A percentile compares a stretch with the other conserved stretches of the same genome.
These are phyloP conservation scores for Drosophila novamexicana DNA, from an alignment of 1,140 invertebrate genomes.

Conservation along the genomic window DNA sequence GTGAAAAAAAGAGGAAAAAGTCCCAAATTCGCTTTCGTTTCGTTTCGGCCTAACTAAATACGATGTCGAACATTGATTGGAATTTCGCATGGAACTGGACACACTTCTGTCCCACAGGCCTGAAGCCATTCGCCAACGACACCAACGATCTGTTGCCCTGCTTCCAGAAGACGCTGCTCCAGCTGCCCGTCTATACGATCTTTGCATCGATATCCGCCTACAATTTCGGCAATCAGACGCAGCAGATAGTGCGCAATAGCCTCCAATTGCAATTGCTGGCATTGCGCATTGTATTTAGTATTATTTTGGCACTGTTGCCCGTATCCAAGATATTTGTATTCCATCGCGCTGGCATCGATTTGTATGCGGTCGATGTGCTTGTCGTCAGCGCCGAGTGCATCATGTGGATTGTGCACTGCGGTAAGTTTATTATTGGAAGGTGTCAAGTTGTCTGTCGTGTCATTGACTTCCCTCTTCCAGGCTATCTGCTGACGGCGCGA, in stretches of 20 bases:
- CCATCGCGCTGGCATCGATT: constrained; percentile 84
- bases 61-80: constrained; percentile 60
- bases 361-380: constrained; percentile 89
- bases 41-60: background rate
- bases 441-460: too few relatives aligned
- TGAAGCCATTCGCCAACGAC: constrained; percentile 88
- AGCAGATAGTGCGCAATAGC: constrained; percentile 86
- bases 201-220: constrained; percentile 91
- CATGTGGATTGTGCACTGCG: constrained; percentile 92
- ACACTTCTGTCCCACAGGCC: constrained; percentile 88
- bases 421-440: constrained; percentile 46
- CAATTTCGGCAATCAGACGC: constrained; percentile 88
- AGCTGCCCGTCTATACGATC: constrained; percentile 89
- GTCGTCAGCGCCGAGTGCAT: constrained; percentile 88
- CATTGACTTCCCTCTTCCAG: constrained; percentile 31
- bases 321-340: constrained; percentile 88
- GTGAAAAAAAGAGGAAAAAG: constrained; percentile 31
- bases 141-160: constrained; percentile 91
- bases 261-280: constrained; percentile 87
- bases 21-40: constrained; percentile 3
- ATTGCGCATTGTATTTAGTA: constrained; percentile 87
- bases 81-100: constrained; percentile 88
- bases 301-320: constrained; percentile 88
- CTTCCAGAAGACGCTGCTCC: constrained; percentile 91
- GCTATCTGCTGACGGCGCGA: constrained; percentile 89